A percentile compares a stretch with the other conserved stretches of the same genome.
Evolutionary conservation across 2,888 invertebrate species (phyloP).

Genomic region (Diloba caeruleocephala): DNA sequence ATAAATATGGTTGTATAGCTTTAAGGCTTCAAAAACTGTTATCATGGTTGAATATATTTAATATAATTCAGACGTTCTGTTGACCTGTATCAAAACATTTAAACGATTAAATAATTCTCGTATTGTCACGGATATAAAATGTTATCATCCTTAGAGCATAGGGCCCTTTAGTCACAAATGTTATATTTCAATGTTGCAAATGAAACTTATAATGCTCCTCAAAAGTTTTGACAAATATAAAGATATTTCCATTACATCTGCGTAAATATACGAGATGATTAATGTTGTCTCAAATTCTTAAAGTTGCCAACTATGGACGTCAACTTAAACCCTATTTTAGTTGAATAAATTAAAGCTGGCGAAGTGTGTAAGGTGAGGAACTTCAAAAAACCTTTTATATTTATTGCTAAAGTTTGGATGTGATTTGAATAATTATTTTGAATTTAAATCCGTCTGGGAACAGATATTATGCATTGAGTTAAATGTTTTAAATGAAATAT

Average conservation of each 20-base stretch:
- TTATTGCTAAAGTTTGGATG: constrained; percentile 60
- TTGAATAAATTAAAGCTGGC: constrained; percentile 51
- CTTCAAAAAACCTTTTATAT: constrained; percentile 57
- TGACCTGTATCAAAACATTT: no score
- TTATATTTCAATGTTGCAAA: not conserved
- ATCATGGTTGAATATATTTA: no score
- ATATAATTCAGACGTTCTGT: no score
- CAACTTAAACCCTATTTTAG: constrained; percentile 42
- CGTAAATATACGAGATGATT: constrained; percentile 40
- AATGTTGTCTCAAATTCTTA: constrained; percentile 34
- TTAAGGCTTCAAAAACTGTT: no score
- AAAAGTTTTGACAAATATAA: constrained; percentile 28
- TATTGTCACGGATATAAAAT: no score
- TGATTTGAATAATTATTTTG: constrained; percentile 65
- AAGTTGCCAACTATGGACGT: constrained; percentile 37
- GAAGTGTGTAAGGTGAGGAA: constrained; percentile 30
- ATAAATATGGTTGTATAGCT: no score
- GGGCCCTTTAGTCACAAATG: no score
- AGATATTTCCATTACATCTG: constrained; percentile 25
- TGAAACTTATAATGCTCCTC: constrained; percentile 1
- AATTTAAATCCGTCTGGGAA: constrained; percentile 51
- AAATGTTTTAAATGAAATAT: constrained; percentile 47
- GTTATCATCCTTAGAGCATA: no score
- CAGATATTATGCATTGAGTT: constrained; percentile 44
- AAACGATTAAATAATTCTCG: no score